Conservation (phyloP, 2,888 invertebrate genomes). For the Hedychridium roseum region DNA sequence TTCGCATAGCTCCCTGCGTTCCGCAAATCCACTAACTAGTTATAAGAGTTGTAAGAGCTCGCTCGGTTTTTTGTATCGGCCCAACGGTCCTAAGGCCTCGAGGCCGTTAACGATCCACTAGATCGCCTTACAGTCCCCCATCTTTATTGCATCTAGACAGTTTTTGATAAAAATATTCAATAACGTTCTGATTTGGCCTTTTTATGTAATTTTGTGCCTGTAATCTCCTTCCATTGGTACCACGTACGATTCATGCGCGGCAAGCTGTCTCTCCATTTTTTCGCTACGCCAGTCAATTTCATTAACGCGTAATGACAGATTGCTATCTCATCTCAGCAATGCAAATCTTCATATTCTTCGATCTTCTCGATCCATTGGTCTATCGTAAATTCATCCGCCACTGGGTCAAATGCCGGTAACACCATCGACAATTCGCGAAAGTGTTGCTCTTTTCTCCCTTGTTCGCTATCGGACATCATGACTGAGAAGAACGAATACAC, state of each 20-base stretch:
- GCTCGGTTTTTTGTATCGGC: conserved; percentile 25
- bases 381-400: too few species aligned
- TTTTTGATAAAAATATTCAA: conserved; percentile 33
- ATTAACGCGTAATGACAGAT: conserved; percentile 31
- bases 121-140: conserved; percentile 26
- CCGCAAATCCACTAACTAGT: conserved; percentile 29
- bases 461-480: too few species aligned
- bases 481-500: too few species aligned
- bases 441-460: too few species aligned
- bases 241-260: conserved; percentile 10
- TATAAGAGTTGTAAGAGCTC: conserved; percentile 28
- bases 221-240: conserved; percentile 5
- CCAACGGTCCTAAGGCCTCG: conserved; percentile 29
- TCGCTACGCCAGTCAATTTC: conserved; percentile 33
- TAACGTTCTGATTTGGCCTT: conserved; percentile 23
- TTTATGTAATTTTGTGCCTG: conserved; percentile 30
- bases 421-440: too few species aligned
- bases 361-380: too few species aligned
- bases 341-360: conserved; percentile 28
- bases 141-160: conserved; percentile 33
- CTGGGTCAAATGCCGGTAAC: too few species aligned
- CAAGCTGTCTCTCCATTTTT: conserved; percentile 35
- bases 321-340: conserved; percentile 30
- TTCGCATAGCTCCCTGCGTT: too few species aligned
- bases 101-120: conserved; percentile 33